A percentile compares a stretch with the other conserved stretches of the same genome.
These are phyloP conservation scores for Manis javanica DNA, from an alignment of 2,797 vertebrate species.

Conservation along the genomic window DNA sequence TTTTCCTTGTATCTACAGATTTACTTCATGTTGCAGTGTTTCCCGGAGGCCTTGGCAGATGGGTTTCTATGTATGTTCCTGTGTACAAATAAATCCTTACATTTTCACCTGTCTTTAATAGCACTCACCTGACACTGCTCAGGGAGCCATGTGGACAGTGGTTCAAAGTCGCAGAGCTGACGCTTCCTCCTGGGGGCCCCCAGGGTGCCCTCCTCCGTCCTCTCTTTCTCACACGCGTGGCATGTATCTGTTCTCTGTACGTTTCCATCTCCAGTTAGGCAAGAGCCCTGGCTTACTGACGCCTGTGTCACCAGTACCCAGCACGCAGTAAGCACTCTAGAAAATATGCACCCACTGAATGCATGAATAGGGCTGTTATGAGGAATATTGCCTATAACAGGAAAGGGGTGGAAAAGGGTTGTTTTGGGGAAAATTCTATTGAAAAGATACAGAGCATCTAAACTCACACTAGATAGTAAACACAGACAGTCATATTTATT, in stretches of 20 bases:
- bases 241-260: background rate
- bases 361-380: background rate
- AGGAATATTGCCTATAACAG: background rate
- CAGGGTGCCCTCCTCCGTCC: accelerated
- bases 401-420: background rate
- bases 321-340: background rate
- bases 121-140: accelerated
- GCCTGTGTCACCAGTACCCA: background rate
- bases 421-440: background rate
- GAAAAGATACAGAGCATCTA: background rate
- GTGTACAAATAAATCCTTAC: background rate
- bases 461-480: background rate
- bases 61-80: background rate
- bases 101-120: no score
- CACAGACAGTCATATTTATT: background rate
- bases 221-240: background rate
- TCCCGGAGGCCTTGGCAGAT: conserved; percentile 37
- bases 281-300: background rate
- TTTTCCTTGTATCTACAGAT: background rate
- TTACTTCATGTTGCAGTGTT: background rate
- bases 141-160: background rate
- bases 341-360: accelerated
- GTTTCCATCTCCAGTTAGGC: background rate
- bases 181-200: background rate
- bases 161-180: background rate